A percentile compares a stretch with the other conserved stretches of the same genome.
phyloP scores from a whole-genome alignment of 2,888 invertebrate genomes.

The Alloscopus bannaensis region DNA sequence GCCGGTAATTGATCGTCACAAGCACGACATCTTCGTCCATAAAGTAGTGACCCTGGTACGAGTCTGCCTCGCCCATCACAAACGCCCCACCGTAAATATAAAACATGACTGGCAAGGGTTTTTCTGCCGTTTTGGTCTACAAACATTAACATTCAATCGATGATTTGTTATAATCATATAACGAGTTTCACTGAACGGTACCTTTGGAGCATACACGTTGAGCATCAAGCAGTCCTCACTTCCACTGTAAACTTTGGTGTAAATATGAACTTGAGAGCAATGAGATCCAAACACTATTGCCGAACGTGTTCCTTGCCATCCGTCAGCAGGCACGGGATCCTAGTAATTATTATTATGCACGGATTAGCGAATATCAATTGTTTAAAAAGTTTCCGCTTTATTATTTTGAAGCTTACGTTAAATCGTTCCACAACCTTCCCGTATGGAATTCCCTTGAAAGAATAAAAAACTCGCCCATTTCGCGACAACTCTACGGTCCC shows the following conservation, averaged over 20 bases:
- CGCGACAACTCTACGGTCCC: constrained; percentile 33
- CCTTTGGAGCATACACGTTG: constrained; percentile 66
- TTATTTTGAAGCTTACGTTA: constrained; percentile 26
- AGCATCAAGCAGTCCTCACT: constrained; percentile 66
- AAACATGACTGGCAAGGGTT: constrained; percentile 50
- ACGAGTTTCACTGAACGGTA: constrained; percentile 5
- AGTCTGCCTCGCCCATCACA: constrained; percentile 20
- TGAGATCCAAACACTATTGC: constrained; percentile 50
- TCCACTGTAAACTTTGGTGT: constrained; percentile 28
- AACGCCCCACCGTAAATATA: constrained; percentile 55
- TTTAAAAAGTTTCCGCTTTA: too few relatives aligned
- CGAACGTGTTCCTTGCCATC: constrained; percentile 64
- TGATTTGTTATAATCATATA: neutral
- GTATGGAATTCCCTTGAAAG: constrained; percentile 43
- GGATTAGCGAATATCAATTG: too few relatives aligned
- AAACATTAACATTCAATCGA: neutral
- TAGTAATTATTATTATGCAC: too few relatives aligned
- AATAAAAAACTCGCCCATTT: constrained; percentile 29
- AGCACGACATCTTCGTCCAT: constrained; percentile 57
- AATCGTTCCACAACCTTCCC: constrained; percentile 42
- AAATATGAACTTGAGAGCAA: constrained; percentile 65
- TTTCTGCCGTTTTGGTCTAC: neutral
- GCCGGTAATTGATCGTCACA: constrained; percentile 45
- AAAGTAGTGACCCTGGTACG: constrained; percentile 37
- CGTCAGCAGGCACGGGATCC: constrained; percentile 51